Evolutionary conservation across 1,140 invertebrate genomes (phyloP).

Genomic region (Campoletis sonorensis): DNA sequence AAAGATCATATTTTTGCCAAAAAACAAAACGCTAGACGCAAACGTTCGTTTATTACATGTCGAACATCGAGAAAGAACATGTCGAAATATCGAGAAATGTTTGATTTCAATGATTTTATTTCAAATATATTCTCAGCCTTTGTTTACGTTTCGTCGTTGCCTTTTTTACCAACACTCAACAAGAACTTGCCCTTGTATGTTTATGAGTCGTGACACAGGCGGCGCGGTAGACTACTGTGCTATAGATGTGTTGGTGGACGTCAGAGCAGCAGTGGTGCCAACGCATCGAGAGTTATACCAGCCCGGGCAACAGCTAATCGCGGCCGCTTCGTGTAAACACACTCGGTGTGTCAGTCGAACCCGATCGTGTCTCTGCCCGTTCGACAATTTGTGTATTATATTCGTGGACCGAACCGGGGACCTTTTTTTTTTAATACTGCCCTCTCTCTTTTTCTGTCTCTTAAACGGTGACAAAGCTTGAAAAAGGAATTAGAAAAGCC

Average conservation of each 20-base stretch:
- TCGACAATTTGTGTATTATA: conserved; percentile 3
- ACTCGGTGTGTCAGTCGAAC: conserved; percentile 29
- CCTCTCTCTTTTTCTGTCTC: not conserved
- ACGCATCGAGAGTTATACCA: not conserved
- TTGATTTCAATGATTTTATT: too few species aligned
- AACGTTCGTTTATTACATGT: too few species aligned
- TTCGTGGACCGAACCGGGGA: not conserved
- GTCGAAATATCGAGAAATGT: too few species aligned
- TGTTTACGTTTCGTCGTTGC: too few species aligned
- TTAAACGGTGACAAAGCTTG: not conserved
- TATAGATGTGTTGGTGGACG: not conserved
- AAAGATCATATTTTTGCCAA: too few species aligned
- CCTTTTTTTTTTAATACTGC: not conserved
- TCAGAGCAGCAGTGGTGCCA: conserved; percentile 4
- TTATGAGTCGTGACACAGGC: not conserved
- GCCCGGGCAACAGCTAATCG: conserved; percentile 31
- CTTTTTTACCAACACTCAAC: too few species aligned
- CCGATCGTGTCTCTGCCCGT: not conserved
- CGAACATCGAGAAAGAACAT: too few species aligned
- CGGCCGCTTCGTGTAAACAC: conserved; percentile 26
- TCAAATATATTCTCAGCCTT: too few species aligned
- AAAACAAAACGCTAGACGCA: too few species aligned
- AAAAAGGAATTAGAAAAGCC: too few species aligned
- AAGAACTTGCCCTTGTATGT: not conserved
- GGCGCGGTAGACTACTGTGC: not conserved